Base-by-base conservation (phyloP, 2,797 vertebrate species). In the Emydoidea blandingii region DNA sequence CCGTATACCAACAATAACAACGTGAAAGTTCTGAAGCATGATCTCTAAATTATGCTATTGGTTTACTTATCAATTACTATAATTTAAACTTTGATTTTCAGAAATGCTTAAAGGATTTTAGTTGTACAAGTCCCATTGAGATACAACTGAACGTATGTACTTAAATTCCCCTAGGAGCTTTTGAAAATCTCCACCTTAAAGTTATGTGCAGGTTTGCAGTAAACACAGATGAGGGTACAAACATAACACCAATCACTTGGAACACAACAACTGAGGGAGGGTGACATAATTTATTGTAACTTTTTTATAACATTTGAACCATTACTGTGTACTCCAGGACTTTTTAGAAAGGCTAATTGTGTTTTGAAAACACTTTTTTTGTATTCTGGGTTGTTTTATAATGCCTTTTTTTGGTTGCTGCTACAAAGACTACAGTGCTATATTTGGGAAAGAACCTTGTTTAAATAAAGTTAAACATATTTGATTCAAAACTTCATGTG, bases 391-490 rank as follows among this genome's bases (percentile, higher is more conserved):
- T 97, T 95, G 47, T 87, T 96, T 95, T 94, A 59, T 93, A 94
- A 68, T 0, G 5, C 96, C 86, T 72, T 72, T 80, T 94, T 97
- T 93, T 94, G 53, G 90, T 97, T 97, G 90, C 93, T 97, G 93
- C 91, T 96, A 91, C 37, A 65, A 85, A 83, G 74, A 95, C 62
- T 95, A 44, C n/a, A 85, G 44, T 80, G 82, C 90, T 97, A 29
- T 88, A 97, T 97, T 93, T 96, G 86, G 86, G 82, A 92, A 53
- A 81, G 8, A 52, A 90, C 12, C n/a, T 84, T 95, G 80, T 97
- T 96, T 89, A 93, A 96, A 97, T 96, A 94, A 95, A 65, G 50
- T 56, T 93, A 91, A 88, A 89, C 23, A 85, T 87, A 85, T 89
- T 94, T 94, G 59, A 81, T 88, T 89, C 83, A 79, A 19, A 59